phyloP scores from a whole-genome alignment of 2,797 vertebrate species.

The Tympanoctomys barrerae region DNA sequence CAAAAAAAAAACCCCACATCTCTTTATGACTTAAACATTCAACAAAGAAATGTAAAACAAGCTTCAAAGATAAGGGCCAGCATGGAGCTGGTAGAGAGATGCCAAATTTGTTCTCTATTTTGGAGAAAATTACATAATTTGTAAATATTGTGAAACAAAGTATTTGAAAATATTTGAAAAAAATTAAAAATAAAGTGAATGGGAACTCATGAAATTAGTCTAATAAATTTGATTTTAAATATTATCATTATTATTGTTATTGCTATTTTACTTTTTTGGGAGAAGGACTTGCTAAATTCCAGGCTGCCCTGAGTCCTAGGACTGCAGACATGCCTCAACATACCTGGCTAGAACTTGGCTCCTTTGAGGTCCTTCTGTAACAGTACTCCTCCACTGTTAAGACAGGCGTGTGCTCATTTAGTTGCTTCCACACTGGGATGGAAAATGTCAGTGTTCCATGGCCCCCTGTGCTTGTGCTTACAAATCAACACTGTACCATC shows the following conservation, averaged over 20 bases:
- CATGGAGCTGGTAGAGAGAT: not conserved
- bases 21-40: not conserved
- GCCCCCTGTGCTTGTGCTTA: not conserved
- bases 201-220: not conserved
- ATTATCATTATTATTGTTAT: too few relatives aligned
- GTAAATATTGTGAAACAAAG: not conserved
- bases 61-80: not conserved
- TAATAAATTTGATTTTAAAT: not conserved
- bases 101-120: not conserved
- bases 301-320: not conserved
- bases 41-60: not conserved
- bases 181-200: not conserved
- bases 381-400: not conserved
- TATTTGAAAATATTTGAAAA: constrained; percentile 19
- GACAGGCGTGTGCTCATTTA: not conserved
- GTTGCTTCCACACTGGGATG: not conserved
- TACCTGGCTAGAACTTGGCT: not conserved
- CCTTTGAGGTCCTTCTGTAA: not conserved
- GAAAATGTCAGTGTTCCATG: not conserved
- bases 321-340: not conserved
- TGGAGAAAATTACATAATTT: not conserved
- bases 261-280: not conserved
- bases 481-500: not conserved
- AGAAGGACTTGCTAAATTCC: not conserved
- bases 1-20: not conserved